phyloP scores from a whole-genome alignment of 2,888 invertebrate genomes.

The Allygus modestus region DNA sequence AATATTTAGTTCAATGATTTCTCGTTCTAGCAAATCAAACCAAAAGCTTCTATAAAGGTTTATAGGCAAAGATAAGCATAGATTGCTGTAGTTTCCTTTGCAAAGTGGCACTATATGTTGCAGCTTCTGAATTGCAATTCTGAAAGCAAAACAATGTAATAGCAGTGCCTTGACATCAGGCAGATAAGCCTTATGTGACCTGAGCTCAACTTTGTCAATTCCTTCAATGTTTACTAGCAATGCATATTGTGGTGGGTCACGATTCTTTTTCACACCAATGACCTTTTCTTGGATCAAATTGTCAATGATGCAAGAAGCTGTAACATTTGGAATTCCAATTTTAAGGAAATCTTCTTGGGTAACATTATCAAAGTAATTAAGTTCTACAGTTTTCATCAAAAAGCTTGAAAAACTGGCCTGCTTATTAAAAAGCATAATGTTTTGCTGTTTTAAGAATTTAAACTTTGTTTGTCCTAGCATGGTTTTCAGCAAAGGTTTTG shows the following conservation, averaged over 20 bases:
- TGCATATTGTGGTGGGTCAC: not conserved
- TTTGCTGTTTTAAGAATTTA: not conserved
- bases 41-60: not conserved
- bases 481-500: not conserved
- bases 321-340: not conserved
- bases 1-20: not conserved
- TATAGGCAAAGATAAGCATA: not conserved
- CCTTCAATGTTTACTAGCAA: not conserved
- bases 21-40: not conserved
- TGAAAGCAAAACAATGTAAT: not conserved
- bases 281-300: slow-evolving; percentile 2
- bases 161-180: not conserved
- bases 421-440: not conserved
- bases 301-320: not conserved
- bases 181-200: not conserved
- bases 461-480: not conserved
- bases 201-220: not conserved
- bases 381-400: not conserved
- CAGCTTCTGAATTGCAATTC: slow-evolving; percentile 1
- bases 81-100: not conserved
- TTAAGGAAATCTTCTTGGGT: not conserved
- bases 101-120: not conserved
- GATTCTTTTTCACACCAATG: not conserved
- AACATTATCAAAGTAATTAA: not conserved
- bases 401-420: not conserved